Evolutionary conservation across 2,888 invertebrate species (phyloP).

Genomic region (Melanargia galathea): DNA sequence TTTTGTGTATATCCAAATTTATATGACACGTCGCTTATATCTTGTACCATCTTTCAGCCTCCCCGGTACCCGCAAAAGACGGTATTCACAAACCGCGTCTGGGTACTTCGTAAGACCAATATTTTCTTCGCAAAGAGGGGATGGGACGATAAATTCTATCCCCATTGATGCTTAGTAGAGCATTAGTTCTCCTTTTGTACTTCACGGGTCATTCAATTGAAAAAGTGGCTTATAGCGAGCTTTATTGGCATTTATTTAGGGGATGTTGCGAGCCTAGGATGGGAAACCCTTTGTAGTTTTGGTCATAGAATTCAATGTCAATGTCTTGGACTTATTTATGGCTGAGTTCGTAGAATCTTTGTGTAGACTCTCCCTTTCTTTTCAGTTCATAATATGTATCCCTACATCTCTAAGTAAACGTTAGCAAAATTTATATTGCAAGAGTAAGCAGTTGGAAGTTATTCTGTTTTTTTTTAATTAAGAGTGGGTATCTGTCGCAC

Average conservation of each 20-base stretch:
- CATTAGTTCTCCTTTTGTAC: conserved; percentile 78
- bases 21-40: conserved; percentile 15
- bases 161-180: conserved; percentile 76
- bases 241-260: conserved; percentile 51
- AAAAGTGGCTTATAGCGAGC: conserved; percentile 62
- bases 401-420: background rate
- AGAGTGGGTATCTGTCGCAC: no score
- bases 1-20: no score
- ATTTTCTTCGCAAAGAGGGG: conserved; percentile 76
- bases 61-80: conserved; percentile 64
- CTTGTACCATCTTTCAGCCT: conserved; percentile 44
- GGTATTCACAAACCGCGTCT: conserved; percentile 74
- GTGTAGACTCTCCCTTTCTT: conserved; percentile 13
- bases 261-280: conserved; percentile 20
- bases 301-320: conserved; percentile 17
- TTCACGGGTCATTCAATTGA: conserved; percentile 57
- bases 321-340: conserved; percentile 21
- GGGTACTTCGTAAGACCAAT: conserved; percentile 78
- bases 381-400: background rate
- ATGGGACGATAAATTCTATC: conserved; percentile 73
- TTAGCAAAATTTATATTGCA: background rate
- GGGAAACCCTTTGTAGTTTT: conserved; percentile 24
- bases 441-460: background rate
- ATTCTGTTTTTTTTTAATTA: background rate
- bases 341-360: background rate